A percentile compares a stretch with the other conserved stretches of the same genome.
These are phyloP conservation scores for Nerophis ophidion DNA, from an alignment of 2,113 vertebrate species.

Conservation along the genomic window DNA sequence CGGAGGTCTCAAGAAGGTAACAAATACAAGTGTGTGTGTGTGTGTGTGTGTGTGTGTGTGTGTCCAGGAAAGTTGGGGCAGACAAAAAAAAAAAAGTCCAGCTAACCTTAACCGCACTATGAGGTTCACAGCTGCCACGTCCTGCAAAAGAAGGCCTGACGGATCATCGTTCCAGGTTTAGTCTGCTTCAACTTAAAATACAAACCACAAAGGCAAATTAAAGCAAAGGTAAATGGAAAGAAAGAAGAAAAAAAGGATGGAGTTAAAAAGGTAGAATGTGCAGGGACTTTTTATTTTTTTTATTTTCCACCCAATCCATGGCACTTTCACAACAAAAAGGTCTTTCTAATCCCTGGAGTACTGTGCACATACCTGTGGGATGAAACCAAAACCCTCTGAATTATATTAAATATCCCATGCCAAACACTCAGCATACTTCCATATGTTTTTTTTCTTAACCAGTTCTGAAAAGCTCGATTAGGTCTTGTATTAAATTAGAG, in stretches of 20 bases:
- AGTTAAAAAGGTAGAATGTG: conserved; percentile 29
- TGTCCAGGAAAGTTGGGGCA: conserved; percentile 27
- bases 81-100: conserved; percentile 32
- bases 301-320: conserved; percentile 23
- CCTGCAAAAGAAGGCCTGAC: conserved; percentile 21
- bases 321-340: conserved; percentile 62
- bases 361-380: conserved; percentile 69
- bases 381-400: conserved; percentile 70
- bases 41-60: too few relatives aligned
- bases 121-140: conserved; percentile 22
- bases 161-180: conserved; percentile 20
- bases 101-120: conserved; percentile 35
- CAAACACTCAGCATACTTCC: conserved; percentile 59
- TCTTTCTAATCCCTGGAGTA: conserved; percentile 60
- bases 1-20: too few relatives aligned
- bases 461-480: conserved; percentile 35
- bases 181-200: conserved; percentile 30
- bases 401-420: conserved; percentile 60
- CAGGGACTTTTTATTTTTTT: conserved; percentile 11
- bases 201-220: conserved; percentile 38
- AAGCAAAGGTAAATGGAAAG: conserved; percentile 40
- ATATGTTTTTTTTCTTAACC: conserved; percentile 54
- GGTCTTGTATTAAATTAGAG: conserved; percentile 49
- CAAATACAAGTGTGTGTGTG: too few relatives aligned
- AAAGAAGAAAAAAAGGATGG: conserved; percentile 25